These are phyloP conservation scores for Auanema freiburgensis DNA, from an alignment of 2,888 invertebrate species.

Conservation along the genomic window DNA sequence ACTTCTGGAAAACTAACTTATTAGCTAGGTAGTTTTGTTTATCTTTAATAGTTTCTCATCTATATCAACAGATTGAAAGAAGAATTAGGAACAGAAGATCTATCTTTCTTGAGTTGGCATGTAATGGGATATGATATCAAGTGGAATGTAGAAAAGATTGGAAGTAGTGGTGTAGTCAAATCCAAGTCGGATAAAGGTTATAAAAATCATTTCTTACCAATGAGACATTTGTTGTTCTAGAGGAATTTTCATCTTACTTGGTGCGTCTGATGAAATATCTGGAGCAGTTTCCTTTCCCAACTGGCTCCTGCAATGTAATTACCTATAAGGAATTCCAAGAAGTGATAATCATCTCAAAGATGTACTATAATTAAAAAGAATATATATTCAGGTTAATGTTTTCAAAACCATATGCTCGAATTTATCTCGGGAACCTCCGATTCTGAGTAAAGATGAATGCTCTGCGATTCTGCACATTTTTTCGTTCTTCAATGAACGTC, in stretches of 20 bases:
- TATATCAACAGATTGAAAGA: constrained; percentile 1
- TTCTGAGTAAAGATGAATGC: constrained; percentile 12
- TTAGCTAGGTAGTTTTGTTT: background rate
- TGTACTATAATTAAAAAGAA: background rate
- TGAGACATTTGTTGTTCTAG: background rate
- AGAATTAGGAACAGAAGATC: background rate
- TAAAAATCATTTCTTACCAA: too few relatives aligned
- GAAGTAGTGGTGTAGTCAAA: constrained; percentile 12
- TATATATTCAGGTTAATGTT: constrained; percentile 14
- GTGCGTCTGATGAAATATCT: constrained; percentile 18
- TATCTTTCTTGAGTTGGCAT: background rate
- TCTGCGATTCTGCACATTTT: constrained; percentile 13
- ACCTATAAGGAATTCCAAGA: constrained; percentile 17
- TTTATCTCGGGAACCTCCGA: constrained; percentile 4
- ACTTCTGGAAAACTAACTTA: constrained; percentile 10
- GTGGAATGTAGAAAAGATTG: constrained; percentile 20
- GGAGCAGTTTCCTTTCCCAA: constrained; percentile 18
- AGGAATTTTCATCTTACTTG: constrained; percentile 13
- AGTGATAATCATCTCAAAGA: background rate
- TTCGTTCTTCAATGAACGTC: constrained; percentile 1
- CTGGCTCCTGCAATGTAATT: constrained; percentile 16
- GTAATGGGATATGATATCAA: constrained; percentile 15
- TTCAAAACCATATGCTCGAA: constrained; percentile 20
- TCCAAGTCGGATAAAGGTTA: constrained; percentile 10
- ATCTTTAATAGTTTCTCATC: background rate